Conservation (phyloP, 2,113 vertebrate species). For the Chlorodrepanis virens region DNA sequence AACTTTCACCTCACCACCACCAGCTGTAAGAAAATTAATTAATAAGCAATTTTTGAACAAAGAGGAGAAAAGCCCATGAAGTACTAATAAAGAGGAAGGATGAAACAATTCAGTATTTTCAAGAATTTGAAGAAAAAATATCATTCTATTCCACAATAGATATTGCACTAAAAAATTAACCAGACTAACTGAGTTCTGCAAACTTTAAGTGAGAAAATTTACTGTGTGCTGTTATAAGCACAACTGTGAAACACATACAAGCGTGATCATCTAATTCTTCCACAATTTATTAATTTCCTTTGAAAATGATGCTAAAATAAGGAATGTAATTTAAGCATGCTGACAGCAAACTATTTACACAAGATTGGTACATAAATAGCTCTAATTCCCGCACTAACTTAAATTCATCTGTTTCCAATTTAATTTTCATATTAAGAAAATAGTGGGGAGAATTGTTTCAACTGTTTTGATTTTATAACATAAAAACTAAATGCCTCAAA, state of each 20-base stretch:
- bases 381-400: not conserved
- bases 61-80: not conserved
- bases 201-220: not conserved
- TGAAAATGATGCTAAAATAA: not conserved
- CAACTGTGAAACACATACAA: not conserved
- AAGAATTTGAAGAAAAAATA: not conserved
- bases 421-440: not conserved
- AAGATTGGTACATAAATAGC: not conserved
- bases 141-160: not conserved
- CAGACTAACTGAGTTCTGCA: not conserved
- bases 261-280: not conserved
- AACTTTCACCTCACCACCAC: not conserved
- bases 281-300: constrained; percentile 16
- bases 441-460: not conserved
- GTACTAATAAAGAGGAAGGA: not conserved
- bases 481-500: not conserved
- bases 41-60: not conserved
- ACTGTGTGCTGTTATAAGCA: not conserved
- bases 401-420: not conserved
- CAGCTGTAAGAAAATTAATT: not conserved
- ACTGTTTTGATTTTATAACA: not conserved
- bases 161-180: not conserved
- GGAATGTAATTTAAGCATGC: not conserved
- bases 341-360: constrained; percentile 7
- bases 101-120: not conserved